Conservation (phyloP, 2,797 vertebrate genomes). For the Cirrhinus mrigala region DNA sequence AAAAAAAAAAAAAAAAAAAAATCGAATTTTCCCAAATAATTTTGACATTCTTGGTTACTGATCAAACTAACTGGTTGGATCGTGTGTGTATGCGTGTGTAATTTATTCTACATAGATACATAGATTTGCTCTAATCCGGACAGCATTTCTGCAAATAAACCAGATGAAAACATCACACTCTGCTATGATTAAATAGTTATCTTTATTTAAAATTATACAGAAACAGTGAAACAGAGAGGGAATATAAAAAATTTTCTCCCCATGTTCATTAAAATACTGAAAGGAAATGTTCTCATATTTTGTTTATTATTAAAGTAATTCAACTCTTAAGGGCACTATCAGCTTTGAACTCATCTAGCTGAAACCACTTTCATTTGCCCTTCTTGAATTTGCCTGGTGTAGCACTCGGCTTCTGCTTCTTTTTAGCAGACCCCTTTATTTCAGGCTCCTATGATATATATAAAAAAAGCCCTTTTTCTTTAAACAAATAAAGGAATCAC, state of each 20-base stretch:
- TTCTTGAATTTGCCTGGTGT: slow-evolving; percentile 82
- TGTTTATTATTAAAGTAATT: not conserved
- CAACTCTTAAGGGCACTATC: not conserved
- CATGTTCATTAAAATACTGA: not conserved
- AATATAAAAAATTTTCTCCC: slow-evolving; percentile 4
- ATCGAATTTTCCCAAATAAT: too few species aligned
- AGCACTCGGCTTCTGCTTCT: slow-evolving; percentile 86
- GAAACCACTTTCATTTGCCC: slow-evolving; percentile 75
- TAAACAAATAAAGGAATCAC: not conserved
- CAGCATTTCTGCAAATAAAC: too few species aligned
- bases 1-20: too few species aligned
- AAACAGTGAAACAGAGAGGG: not conserved
- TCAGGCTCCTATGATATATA: slow-evolving; percentile 81
- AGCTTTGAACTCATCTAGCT: not conserved
- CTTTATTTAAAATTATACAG: too few species aligned
- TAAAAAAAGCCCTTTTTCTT: not conserved
- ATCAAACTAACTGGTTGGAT: too few species aligned
- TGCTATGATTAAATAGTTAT: too few species aligned
- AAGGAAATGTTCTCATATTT: not conserved
- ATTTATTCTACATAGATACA: too few species aligned
- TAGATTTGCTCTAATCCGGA: too few species aligned
- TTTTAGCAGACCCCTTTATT: slow-evolving; percentile 86
- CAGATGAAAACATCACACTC: too few species aligned
- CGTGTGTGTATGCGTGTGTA: too few species aligned
- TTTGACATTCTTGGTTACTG: too few species aligned